Evolutionary conservation across 2,113 vertebrate species (phyloP), one percentile per base, ranked within the genome.

Genomic region (Xiphophorus maculatus): DNA sequence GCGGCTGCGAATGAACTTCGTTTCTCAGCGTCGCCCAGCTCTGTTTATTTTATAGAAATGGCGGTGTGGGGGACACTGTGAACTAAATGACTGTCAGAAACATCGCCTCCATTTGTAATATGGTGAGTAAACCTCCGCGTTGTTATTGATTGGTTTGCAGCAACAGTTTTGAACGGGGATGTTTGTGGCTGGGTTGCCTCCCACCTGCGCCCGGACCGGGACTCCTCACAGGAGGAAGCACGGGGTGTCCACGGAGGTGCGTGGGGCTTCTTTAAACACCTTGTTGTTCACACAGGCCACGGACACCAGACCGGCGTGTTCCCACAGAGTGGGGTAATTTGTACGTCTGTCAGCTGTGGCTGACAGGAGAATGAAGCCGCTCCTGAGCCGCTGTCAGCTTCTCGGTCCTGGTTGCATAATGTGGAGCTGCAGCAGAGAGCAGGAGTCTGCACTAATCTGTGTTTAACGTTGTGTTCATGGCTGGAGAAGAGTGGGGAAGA

Each of bases 71-170:
- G 95, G 92, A 96, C 95, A 95, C 95, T 96, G 95, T 97, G 94
- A 97, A 96, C 97, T 97, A 94, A 95, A 98, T 98, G 97, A 98
- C 97, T 96, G 97, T 98, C 97, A 97, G 97, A 96, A 98, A 98
- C 93, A 98, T 98, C 97, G 97, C 97, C 96, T 98, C 97, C 96
- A 98, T 98, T 94, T 98, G 97, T 98, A 98, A 98, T 97, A 98
- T 98, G 97, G 97, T 98, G 94, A 98, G 97, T 97, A 91, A 35
- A 51, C 27, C 14, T 75, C 65, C 74, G 14, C 29, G 40, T 77
- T 66, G 61, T 33, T 74, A 27, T 85, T 54, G 80, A 78, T 76
- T 51, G 54, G 61, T 75, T 71, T 83, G 77, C 85, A 82, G 82
- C 42, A 72, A 25, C 48, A 71, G 82, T 81, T 68, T 71, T 54